Conservation (phyloP, 1,140 invertebrate species). For the Chironomus striatipennis region DNA sequence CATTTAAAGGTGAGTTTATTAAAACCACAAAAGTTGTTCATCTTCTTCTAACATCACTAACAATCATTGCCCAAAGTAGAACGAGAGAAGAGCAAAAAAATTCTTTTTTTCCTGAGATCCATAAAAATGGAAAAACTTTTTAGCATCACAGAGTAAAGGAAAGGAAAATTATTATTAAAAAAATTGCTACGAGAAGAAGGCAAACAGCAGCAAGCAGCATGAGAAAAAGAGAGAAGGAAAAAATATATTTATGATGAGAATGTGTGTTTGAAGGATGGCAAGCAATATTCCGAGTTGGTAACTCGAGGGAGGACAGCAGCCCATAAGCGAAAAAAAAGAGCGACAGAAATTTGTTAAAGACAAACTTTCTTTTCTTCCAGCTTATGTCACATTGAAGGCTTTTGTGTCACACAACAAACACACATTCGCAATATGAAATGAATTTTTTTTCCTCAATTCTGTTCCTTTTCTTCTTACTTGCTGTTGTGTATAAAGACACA, state of each 20-base stretch:
- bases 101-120: background rate
- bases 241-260: constrained; percentile 11
- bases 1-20: too few relatives aligned
- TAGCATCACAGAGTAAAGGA: background rate
- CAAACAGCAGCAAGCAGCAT: background rate
- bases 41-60: background rate
- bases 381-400: constrained; percentile 17
- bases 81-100: background rate
- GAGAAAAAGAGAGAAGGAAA: background rate
- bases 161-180: constrained; percentile 23
- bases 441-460: too few relatives aligned
- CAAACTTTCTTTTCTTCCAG: background rate
- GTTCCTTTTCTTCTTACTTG: too few relatives aligned
- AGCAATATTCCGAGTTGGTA: background rate
- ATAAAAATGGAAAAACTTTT: constrained; percentile 10
- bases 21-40: too few relatives aligned
- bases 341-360: background rate
- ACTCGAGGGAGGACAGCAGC: background rate
- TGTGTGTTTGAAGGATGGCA: constrained; percentile 19
- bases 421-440: too few relatives aligned
- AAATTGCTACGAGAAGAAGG: background rate
- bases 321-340: constrained; percentile 17
- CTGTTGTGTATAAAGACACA: background rate
- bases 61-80: background rate
- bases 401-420: background rate